A percentile compares a stretch with the other conserved stretches of the same genome.
These are phyloP conservation scores for Vespertilio murinus DNA, from an alignment of 2,797 vertebrate species.

Conservation along the genomic window DNA sequence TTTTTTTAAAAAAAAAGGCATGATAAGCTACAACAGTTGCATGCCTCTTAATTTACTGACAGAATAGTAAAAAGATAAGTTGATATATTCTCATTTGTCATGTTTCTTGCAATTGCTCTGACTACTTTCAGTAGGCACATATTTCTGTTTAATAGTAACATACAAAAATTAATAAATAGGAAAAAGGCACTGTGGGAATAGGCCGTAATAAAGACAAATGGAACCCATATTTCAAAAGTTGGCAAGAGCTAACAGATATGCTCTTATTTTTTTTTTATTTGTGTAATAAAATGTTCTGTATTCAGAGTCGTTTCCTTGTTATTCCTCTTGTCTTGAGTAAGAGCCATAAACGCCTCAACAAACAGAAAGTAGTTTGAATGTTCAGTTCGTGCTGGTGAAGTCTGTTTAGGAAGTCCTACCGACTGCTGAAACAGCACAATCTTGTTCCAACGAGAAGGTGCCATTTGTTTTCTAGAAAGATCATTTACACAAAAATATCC, in stretches of 20 bases:
- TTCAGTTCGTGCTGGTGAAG: conserved; percentile 22
- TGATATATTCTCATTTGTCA: conserved; percentile 59
- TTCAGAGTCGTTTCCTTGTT: conserved; percentile 61
- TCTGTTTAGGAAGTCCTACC: conserved; percentile 2
- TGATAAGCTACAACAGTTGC: conserved; percentile 31
- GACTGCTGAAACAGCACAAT: conserved; percentile 12
- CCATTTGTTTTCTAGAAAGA: conserved; percentile 29
- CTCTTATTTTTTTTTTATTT: conserved; percentile 70
- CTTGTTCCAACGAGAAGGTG: conserved; percentile 15
- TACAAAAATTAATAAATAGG: conserved; percentile 78
- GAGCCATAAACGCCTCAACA: conserved; percentile 64
- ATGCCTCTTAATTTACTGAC: conserved; percentile 58
- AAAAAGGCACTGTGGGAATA: conserved; percentile 68
- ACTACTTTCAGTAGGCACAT: conserved; percentile 71
- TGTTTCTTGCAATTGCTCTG: conserved; percentile 53
- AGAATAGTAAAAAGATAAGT: conserved; percentile 50
- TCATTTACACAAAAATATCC: conserved; percentile 23
- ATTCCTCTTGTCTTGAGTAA: conserved; percentile 66
- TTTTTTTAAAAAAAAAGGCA: conserved; percentile 1
- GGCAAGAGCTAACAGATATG: conserved; percentile 74
- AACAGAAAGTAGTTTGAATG: conserved; percentile 12
- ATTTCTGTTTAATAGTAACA: conserved; percentile 72
- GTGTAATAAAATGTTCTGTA: conserved; percentile 75
- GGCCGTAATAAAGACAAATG: conserved; percentile 78
- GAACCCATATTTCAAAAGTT: conserved; percentile 81